These are phyloP conservation scores for Rhopalosiphum nymphaeae DNA, from an alignment of 2,888 invertebrate species.

Conservation along the genomic window DNA sequence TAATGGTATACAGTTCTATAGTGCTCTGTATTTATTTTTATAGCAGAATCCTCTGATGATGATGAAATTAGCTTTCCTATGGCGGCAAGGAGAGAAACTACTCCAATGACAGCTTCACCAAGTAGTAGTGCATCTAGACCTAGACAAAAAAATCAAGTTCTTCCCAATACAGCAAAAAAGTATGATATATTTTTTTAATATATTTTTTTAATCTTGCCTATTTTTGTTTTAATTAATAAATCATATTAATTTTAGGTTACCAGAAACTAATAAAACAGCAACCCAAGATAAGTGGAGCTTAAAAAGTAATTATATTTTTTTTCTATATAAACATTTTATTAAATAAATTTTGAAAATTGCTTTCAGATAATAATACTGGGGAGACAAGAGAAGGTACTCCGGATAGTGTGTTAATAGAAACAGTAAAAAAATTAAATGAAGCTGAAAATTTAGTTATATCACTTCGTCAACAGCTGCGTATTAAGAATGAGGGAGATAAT, in stretches of 20 bases:
- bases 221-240: background rate
- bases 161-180: background rate
- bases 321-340: background rate
- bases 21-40: background rate
- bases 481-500: conserved; percentile 12
- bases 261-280: background rate
- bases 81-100: background rate
- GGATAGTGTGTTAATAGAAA: conserved; percentile 42
- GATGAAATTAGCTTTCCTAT: background rate
- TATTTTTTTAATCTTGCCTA: background rate
- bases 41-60: background rate
- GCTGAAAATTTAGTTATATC: conserved; percentile 22
- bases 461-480: conserved; percentile 41
- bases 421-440: conserved; percentile 56
- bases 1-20: background rate
- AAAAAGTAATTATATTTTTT: conserved; percentile 34
- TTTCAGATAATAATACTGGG: conserved; percentile 44
- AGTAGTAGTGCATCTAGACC: background rate
- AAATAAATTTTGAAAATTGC: background rate
- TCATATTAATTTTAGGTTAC: background rate
- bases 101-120: background rate
- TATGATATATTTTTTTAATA: background rate
- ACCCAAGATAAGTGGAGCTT: background rate
- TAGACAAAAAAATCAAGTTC: background rate
- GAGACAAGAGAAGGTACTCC: conserved; percentile 15